Evolutionary conservation across 2,797 vertebrate species (phyloP).

Genomic region (Toxotes lorentzi): DNA sequence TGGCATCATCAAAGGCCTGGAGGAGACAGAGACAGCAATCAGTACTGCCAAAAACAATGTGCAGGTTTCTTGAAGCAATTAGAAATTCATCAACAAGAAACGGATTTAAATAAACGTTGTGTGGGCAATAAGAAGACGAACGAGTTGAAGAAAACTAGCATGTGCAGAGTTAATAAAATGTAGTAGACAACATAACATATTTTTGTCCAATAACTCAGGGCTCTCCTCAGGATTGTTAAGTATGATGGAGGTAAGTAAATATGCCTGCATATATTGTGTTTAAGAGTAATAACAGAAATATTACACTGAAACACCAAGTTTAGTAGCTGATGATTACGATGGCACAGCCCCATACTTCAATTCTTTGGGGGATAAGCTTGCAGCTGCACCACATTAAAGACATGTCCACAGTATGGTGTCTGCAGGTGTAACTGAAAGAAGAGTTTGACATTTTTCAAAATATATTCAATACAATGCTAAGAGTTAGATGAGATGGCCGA

Average conservation of each 20-base stretch:
- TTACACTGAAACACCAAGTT: not conserved
- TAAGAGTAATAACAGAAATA: not conserved
- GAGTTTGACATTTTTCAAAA: not conserved
- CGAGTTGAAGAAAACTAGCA: too few species aligned
- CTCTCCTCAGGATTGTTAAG: too few species aligned
- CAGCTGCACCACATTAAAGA: not conserved
- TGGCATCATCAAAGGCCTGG: constrained; percentile 96
- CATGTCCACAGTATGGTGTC: not conserved
- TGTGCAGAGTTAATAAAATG: too few species aligned
- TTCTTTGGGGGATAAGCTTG: not conserved
- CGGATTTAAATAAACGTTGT: not conserved
- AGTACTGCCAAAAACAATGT: not conserved
- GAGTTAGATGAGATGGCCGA: not conserved
- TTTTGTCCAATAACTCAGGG: too few species aligned
- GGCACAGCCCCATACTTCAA: not conserved
- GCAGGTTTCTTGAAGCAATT: not conserved
- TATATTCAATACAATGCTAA: not conserved
- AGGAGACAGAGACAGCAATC: constrained; percentile 28
- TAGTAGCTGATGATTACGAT: not conserved
- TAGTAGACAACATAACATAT: too few species aligned
- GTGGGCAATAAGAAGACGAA: not conserved
- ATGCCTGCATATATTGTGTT: not conserved
- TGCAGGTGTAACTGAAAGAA: not conserved
- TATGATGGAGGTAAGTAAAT: too few species aligned
- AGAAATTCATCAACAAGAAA: constrained; percentile 7